phyloP scores from a whole-genome alignment of 2,797 vertebrate genomes.

The Ctenopoma kingsleyae region DNA sequence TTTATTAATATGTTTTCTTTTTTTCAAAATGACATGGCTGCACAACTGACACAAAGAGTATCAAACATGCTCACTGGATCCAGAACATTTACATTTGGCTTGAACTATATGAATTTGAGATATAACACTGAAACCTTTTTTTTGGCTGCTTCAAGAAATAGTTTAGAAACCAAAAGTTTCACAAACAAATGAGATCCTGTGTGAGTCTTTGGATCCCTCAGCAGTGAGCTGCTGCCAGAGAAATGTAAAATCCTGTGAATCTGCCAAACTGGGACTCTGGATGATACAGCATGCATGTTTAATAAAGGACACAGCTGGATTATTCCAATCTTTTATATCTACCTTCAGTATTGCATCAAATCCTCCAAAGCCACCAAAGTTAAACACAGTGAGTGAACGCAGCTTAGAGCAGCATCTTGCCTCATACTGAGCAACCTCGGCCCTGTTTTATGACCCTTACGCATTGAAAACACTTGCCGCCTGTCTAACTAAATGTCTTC shows the following conservation, averaged over 20 bases:
- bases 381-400: conserved; percentile 11
- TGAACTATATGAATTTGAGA: too few relatives aligned
- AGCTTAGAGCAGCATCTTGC: conserved; percentile 5
- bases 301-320: background rate
- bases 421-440: conserved; percentile 2
- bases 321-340: background rate
- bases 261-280: conserved; percentile 27
- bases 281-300: background rate
- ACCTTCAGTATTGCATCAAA: conserved; percentile 27
- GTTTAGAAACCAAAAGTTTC: conserved; percentile 7
- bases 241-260: conserved; percentile 32
- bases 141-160: conserved; percentile 27
- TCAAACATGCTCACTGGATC: too few relatives aligned
- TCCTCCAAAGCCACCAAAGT: conserved; percentile 10
- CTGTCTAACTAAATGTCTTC: conserved; percentile 54
- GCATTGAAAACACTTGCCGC: conserved; percentile 15
- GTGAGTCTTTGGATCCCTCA: conserved; percentile 12
- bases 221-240: conserved; percentile 44
- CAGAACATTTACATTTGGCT: too few relatives aligned
- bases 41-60: too few relatives aligned
- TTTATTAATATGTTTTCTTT: background rate
- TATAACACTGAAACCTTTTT: background rate
- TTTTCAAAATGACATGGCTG: background rate
- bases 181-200: conserved; percentile 48
- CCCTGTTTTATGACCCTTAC: conserved; percentile 30